Percentiles rank a stretch among this genome's conserved stretches.
phyloP scores from a whole-genome alignment of 1,140 invertebrate genomes.

The Trichogramma pretiosum region DNA sequence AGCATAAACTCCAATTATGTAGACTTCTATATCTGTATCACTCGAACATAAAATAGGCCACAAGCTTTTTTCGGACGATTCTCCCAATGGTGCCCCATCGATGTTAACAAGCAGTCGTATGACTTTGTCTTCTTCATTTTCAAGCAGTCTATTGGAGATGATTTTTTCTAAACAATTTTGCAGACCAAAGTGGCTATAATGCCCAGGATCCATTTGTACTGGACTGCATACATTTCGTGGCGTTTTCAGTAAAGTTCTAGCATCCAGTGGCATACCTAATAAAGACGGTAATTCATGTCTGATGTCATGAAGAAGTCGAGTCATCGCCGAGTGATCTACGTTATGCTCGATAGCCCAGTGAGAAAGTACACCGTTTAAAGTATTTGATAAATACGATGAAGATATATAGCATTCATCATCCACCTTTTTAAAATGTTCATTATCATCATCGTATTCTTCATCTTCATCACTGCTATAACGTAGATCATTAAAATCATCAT shows the following conservation, averaged over 20 bases:
- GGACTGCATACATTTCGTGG: constrained; percentile 8
- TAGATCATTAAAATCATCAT: too few relatives aligned
- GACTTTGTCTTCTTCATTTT: neutral
- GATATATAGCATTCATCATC: too few relatives aligned
- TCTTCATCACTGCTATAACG: too few relatives aligned
- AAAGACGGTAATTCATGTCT: too few relatives aligned
- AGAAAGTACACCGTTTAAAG: too few relatives aligned
- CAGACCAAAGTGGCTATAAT: constrained; percentile 16
- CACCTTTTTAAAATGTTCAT: too few relatives aligned
- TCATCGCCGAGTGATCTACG: too few relatives aligned
- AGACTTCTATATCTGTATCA: constrained; percentile 8
- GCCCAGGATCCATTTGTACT: constrained; percentile 1
- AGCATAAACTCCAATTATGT: neutral
- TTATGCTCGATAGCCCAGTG: too few relatives aligned
- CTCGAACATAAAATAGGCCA: constrained; percentile 25
- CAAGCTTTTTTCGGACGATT: constrained; percentile 9
- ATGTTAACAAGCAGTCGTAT: constrained; percentile 16
- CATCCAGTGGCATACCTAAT: constrained; percentile 10
- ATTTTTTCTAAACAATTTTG: constrained; percentile 5
- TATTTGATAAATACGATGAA: too few relatives aligned
- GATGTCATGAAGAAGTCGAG: too few relatives aligned
- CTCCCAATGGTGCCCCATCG: constrained; percentile 21
- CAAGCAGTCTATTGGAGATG: neutral
- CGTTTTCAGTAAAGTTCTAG: constrained; percentile 13
- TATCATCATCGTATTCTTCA: too few relatives aligned